Evolutionary conservation across 2,888 invertebrate genomes (phyloP).

Genomic region (Pyrochroa serraticornis): DNA sequence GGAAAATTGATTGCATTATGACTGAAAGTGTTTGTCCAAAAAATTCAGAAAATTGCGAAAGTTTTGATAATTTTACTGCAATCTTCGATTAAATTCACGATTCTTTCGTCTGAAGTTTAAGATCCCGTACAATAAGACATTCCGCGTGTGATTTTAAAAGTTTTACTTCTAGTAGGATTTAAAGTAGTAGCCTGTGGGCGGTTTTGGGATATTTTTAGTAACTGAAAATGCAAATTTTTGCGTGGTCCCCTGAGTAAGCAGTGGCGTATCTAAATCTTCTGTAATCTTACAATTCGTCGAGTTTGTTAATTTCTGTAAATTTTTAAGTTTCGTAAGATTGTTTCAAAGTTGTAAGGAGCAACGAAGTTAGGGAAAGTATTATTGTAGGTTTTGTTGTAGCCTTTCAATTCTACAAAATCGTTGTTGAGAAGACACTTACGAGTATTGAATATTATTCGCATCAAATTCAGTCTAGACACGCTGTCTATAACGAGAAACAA

Average conservation of each 20-base stretch:
- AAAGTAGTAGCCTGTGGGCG: slow-evolving; percentile 82
- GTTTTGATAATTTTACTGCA: slow-evolving; percentile 68
- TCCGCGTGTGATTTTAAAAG: slow-evolving; percentile 59
- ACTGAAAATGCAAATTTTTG: slow-evolving; percentile 75
- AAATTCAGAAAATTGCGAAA: slow-evolving; percentile 73
- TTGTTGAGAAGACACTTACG: slow-evolving; percentile 66
- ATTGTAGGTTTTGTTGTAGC: slow-evolving; percentile 74
- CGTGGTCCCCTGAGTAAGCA: slow-evolving; percentile 78
- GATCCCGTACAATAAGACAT: slow-evolving; percentile 68
- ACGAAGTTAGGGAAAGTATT: slow-evolving; percentile 90
- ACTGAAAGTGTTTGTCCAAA: slow-evolving; percentile 80
- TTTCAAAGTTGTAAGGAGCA: slow-evolving; percentile 65
- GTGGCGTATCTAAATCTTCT: slow-evolving; percentile 75
- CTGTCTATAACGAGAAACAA: slow-evolving; percentile 85
- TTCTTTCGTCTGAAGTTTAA: slow-evolving; percentile 67
- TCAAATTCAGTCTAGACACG: slow-evolving; percentile 78
- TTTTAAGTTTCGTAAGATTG: slow-evolving; percentile 60
- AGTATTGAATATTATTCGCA: slow-evolving; percentile 78
- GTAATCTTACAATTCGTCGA: slow-evolving; percentile 79
- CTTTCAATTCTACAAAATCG: slow-evolving; percentile 46
- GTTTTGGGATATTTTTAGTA: slow-evolving; percentile 68
- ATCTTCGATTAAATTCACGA: slow-evolving; percentile 72
- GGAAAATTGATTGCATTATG: slow-evolving; percentile 73
- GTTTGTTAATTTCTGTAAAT: slow-evolving; percentile 61
- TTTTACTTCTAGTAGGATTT: slow-evolving; percentile 73